Conservation (phyloP, 2,797 vertebrate genomes). For the Meda fulgida region DNA sequence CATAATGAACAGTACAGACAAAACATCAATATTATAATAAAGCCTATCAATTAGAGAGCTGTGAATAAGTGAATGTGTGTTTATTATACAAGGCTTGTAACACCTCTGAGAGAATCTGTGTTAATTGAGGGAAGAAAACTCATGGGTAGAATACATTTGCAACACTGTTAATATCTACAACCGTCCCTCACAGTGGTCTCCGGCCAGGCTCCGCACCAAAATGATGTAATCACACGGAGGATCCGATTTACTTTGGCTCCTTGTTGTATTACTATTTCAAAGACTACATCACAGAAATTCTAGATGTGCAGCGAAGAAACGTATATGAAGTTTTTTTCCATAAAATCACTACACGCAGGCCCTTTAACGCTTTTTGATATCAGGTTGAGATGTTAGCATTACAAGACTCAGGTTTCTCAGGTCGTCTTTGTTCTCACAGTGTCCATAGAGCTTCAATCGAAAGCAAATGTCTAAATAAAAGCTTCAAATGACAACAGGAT, state of each 20-base stretch:
- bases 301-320: constrained; percentile 70
- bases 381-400: constrained; percentile 71
- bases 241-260: constrained; percentile 56
- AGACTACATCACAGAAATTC: constrained; percentile 68
- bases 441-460: constrained; percentile 11
- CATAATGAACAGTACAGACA: constrained; percentile 21
- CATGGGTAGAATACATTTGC: constrained; percentile 8
- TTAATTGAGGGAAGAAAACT: neutral
- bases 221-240: constrained; percentile 64
- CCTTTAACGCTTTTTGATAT: constrained; percentile 67
- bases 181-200: constrained; percentile 11
- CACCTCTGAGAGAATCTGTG: constrained; percentile 30
- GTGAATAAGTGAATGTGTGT: constrained; percentile 2
- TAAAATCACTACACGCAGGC: constrained; percentile 65
- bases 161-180: constrained; percentile 3
- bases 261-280: constrained; percentile 61
- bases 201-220: constrained; percentile 55
- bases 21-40: constrained; percentile 35
- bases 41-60: neutral
- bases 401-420: constrained; percentile 49
- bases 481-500: constrained; percentile 30
- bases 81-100: neutral
- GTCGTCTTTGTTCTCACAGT: constrained; percentile 9
- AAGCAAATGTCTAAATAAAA: constrained; percentile 29
- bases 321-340: constrained; percentile 55